Conservation (phyloP, 2,888 invertebrate genomes). For the Drosophila nr. perissopoda region DNA sequence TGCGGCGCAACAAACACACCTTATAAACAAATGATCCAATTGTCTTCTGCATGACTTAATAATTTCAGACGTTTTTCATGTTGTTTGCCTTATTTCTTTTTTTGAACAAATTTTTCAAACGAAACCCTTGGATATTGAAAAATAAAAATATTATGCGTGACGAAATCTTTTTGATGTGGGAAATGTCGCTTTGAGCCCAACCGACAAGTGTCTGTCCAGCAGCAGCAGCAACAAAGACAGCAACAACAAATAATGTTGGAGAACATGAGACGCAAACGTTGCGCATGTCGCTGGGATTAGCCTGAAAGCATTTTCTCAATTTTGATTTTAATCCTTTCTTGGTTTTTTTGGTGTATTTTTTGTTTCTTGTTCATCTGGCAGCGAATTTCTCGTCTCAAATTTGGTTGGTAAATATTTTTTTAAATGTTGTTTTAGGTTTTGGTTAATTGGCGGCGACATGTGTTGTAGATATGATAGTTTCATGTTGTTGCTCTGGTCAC, state of each 20-base stretch:
- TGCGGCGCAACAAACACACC: conserved; percentile 64
- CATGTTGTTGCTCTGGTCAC: conserved; percentile 42
- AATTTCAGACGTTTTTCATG: conserved; percentile 47
- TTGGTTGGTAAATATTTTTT: conserved; percentile 64
- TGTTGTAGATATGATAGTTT: conserved; percentile 68
- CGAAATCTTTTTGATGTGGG: conserved; percentile 82
- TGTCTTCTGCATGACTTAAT: conserved; percentile 81
- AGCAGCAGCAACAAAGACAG: conserved; percentile 46
- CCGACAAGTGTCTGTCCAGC: conserved; percentile 80
- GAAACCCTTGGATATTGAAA: conserved; percentile 48
- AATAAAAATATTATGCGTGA: conserved; percentile 72
- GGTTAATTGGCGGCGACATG: conserved; percentile 82
- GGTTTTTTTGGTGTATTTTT: conserved; percentile 34
- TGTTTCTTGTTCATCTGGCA: conserved; percentile 45
- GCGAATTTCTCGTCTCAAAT: conserved; percentile 38
- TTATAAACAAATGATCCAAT: conserved; percentile 79
- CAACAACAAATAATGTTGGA: conserved; percentile 37
- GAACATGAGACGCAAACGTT: conserved; percentile 68
- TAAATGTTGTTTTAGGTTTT: conserved; percentile 70
- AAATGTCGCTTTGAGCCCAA: conserved; percentile 79
- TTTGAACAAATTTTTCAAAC: conserved; percentile 63
- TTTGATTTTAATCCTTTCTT: conserved; percentile 72
- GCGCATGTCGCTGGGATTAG: conserved; percentile 78
- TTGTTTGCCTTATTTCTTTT: conserved; percentile 11
- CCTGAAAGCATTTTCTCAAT: conserved; percentile 78